Base-by-base conservation (phyloP, 2,797 vertebrate species). In the Alectoris magna region DNA sequence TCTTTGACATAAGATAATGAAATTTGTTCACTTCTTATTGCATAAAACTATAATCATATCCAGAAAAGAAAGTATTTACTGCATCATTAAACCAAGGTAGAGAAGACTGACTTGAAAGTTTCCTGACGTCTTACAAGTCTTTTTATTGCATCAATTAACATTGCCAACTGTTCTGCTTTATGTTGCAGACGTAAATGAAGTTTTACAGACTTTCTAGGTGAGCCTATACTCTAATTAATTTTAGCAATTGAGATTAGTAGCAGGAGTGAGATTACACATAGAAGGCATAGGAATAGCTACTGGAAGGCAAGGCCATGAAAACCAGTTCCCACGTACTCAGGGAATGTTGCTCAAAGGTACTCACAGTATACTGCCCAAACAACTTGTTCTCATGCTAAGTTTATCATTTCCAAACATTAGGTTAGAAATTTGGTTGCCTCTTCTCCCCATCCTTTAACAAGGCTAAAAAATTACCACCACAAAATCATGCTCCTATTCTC, bases 201-300 rank as follows among this genome's bases (percentile, higher is more conserved):
- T 85, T 95, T 91, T 84, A 94, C 67, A 88, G 62, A 60, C 62
- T 88, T 93, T 94, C 89, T 78, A 92, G 88, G 60, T 88, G 64
- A 77, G 62, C 62, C 95, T 93, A 91, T 90, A 88, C 68, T 86
- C 93, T 88, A 91, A 96, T 95, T 95, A 95, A 91, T 93, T 91
- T 91, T 62, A 94, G 86, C 84, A 89, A 59, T 62, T 34, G 53
- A 64, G 70, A 94, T 84, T 39, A 92, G 76, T 66, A 93, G 38
- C 63, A 69, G 66, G 85, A 56, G 19, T 9, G 55, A 91, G 69
- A 43, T 62, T 77, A 21, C 11, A 8, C 6, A 22, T 3, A 12
- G 72, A 64, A 80, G 82, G 44, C 68, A n/a, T 19, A 39, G 46
- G 16, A 87, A 41, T 3, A 59, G n/a, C 48, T 81, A 48, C 21